Percentiles rank a stretch among this genome's conserved stretches.
phyloP scores from a whole-genome alignment of 2,113 vertebrate genomes.

The Synodontis membranacea region DNA sequence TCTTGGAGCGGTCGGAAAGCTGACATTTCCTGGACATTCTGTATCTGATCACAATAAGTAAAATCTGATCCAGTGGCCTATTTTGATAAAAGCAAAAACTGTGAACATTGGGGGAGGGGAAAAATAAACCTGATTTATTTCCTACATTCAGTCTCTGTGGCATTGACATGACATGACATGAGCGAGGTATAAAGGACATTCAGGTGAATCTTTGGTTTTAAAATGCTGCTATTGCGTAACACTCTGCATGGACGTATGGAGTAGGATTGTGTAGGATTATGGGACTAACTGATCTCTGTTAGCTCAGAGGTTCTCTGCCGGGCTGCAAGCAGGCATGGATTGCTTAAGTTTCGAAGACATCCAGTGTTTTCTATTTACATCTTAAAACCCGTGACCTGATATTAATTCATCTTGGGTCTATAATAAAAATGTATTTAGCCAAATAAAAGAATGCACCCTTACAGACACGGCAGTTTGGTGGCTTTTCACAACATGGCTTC shows the following conservation, averaged over 20 bases:
- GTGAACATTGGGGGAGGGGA: not conserved
- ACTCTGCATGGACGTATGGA: not conserved
- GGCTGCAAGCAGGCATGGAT: not conserved
- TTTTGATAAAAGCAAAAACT: not conserved
- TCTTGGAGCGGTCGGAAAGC: not conserved
- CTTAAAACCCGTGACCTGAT: not conserved
- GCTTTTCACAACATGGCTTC: not conserved
- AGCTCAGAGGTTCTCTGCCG: not conserved
- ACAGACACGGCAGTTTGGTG: not conserved
- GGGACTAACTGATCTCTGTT: constrained; percentile 8
- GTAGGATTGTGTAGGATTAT: not conserved
- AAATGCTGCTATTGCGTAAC: not conserved
- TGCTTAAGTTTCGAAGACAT: not conserved
- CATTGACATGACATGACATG: not conserved
- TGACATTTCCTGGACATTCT: not conserved
- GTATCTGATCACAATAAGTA: not conserved
- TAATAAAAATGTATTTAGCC: not conserved
- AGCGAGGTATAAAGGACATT: not conserved
- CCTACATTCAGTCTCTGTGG: not conserved
- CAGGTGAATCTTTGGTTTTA: constrained; percentile 1
- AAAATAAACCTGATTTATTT: not conserved
- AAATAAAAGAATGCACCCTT: not conserved
- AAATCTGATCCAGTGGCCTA: not conserved
- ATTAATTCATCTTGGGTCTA: not conserved
- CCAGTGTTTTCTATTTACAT: not conserved